A percentile compares a stretch with the other conserved stretches of the same genome.
phyloP scores from a whole-genome alignment of 2,113 vertebrate genomes.

The Corydoras maculifer region DNA sequence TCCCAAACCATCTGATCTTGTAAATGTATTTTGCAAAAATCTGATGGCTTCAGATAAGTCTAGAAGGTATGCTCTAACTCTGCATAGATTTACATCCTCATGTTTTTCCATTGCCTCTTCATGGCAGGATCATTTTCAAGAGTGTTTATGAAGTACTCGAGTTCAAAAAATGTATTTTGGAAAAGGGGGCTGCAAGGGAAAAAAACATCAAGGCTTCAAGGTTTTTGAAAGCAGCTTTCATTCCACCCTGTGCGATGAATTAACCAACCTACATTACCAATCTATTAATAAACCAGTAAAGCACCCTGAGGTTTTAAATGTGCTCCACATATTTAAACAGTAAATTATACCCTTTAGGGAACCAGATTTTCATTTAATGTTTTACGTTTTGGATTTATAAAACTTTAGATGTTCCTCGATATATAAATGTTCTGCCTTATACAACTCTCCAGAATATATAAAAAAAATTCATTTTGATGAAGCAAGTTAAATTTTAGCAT shows the following conservation, averaged over 20 bases:
- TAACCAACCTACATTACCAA: conserved; percentile 38
- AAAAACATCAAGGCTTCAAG: conserved; percentile 13
- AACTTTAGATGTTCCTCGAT: background rate
- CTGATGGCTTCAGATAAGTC: no score
- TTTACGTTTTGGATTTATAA: conserved; percentile 5
- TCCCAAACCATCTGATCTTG: no score
- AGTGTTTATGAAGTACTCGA: conserved; percentile 12
- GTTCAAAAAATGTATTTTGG: background rate
- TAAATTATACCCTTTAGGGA: conserved; percentile 19
- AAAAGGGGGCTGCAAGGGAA: background rate
- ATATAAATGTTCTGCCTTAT: background rate
- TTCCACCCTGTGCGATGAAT: conserved; percentile 24
- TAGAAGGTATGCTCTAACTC: no score
- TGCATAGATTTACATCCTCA: no score
- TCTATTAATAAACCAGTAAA: conserved; percentile 41
- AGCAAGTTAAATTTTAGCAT: no score
- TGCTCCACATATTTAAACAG: conserved; percentile 22
- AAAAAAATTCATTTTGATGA: no score
- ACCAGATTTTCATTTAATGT: conserved; percentile 18
- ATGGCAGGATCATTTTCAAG: background rate
- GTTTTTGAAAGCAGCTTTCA: conserved; percentile 18
- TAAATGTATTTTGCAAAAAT: no score
- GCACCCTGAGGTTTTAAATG: conserved; percentile 25
- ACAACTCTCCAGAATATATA: no score
- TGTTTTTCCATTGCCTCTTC: background rate